These are phyloP conservation scores for Meganola albula DNA, from an alignment of 2,888 invertebrate genomes.

Conservation along the genomic window DNA sequence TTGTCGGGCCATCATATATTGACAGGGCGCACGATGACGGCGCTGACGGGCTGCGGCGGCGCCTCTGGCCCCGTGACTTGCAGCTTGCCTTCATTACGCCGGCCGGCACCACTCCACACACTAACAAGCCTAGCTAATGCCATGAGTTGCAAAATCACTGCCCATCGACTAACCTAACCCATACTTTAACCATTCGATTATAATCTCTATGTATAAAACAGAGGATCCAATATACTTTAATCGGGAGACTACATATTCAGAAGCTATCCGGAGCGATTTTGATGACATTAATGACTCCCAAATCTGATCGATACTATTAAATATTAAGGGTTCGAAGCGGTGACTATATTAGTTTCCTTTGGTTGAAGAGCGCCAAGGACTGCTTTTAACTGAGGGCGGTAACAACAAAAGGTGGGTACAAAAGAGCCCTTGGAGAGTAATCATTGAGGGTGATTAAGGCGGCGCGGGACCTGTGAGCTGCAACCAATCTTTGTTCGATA, in stretches of 20 bases:
- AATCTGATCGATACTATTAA: conserved; percentile 53
- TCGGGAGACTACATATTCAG: conserved; percentile 39
- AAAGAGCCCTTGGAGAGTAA: conserved; percentile 47
- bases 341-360: conserved; percentile 55
- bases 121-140: conserved; percentile 76
- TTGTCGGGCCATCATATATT: conserved; percentile 66
- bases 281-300: conserved; percentile 72
- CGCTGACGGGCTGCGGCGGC: conserved; percentile 57
- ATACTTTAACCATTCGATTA: conserved; percentile 30
- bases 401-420: conserved; percentile 54
- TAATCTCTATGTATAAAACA: conserved; percentile 28
- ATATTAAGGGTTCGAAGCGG: conserved; percentile 43
- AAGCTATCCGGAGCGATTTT: conserved; percentile 59
- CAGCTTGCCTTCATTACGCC: conserved; percentile 67
- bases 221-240: conserved; percentile 35
- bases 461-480: conserved; percentile 41
- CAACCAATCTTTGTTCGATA: conserved; percentile 33
- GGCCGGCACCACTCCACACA: conserved; percentile 35
- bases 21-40: conserved; percentile 65
- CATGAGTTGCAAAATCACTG: conserved; percentile 70
- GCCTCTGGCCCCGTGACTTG: conserved; percentile 68
- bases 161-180: conserved; percentile 29
- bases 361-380: conserved; percentile 33
- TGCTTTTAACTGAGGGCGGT: conserved; percentile 57
- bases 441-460: conserved; percentile 55